phyloP scores from a whole-genome alignment of 2,888 invertebrate species.

The Anodontia alba region DNA sequence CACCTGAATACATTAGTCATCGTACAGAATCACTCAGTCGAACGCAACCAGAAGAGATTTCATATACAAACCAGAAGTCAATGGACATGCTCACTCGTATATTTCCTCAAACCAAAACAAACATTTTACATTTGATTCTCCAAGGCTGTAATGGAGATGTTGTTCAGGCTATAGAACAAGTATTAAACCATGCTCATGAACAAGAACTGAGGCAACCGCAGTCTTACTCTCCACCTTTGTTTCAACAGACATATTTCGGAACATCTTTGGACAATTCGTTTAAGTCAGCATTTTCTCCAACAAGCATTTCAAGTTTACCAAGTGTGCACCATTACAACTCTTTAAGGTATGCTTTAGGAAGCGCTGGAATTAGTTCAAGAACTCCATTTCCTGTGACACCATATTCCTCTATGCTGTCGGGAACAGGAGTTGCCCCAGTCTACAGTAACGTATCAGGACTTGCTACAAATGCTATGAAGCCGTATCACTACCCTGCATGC shows the following conservation, averaged over 20 bases:
- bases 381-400: not conserved
- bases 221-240: constrained; percentile 6
- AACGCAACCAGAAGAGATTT: constrained; percentile 16
- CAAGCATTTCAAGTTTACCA: constrained; percentile 67
- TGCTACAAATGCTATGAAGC: constrained; percentile 7
- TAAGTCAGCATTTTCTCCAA: constrained; percentile 83
- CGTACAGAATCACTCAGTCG: not conserved
- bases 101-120: constrained; percentile 94
- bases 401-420: not conserved
- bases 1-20: constrained; percentile 37
- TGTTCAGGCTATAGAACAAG: constrained; percentile 95
- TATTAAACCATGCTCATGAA: constrained; percentile 85
- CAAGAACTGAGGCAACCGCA: constrained; percentile 34
- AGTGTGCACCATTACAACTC: constrained; percentile 69
- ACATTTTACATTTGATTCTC: constrained; percentile 94
- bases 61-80: constrained; percentile 81
- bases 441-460: not conserved
- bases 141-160: constrained; percentile 95
- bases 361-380: constrained; percentile 26
- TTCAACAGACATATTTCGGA: constrained; percentile 18
- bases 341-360: constrained; percentile 71
- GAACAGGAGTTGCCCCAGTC: not conserved
- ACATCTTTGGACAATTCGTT: constrained; percentile 65
- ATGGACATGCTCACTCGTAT: constrained; percentile 95
- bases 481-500: constrained; percentile 62